Evolutionary conservation across 2,888 invertebrate genomes (phyloP).

Genomic region (Tryphoninae sp.): DNA sequence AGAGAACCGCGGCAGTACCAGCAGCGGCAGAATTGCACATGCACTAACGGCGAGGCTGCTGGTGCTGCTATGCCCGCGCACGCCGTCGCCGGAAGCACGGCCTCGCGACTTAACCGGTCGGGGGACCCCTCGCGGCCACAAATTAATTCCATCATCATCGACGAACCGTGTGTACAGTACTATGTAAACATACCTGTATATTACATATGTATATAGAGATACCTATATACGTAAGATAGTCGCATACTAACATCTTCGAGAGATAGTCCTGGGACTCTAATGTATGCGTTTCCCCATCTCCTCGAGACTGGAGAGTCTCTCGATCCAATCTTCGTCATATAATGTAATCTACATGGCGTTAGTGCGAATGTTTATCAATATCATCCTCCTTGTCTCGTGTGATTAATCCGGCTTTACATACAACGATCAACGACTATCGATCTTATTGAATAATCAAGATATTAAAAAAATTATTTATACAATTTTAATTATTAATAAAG

Average conservation of each 20-base stretch:
- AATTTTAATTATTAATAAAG: too few species aligned
- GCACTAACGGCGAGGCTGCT: slow-evolving; percentile 59
- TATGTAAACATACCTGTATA: slow-evolving; percentile 28
- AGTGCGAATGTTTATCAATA: slow-evolving; percentile 25
- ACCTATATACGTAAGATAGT: slow-evolving; percentile 1
- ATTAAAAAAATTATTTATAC: too few species aligned
- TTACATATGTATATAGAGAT: background rate
- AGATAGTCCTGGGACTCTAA: slow-evolving; percentile 17
- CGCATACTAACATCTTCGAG: slow-evolving; percentile 9
- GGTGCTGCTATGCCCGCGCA: slow-evolving; percentile 41
- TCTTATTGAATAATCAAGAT: background rate
- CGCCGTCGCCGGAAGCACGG: slow-evolving; percentile 60
- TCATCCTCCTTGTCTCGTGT: slow-evolving; percentile 3
- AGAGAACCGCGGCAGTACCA: slow-evolving; percentile 39
- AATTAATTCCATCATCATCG: slow-evolving; percentile 64
- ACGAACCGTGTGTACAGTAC: slow-evolving; percentile 56
- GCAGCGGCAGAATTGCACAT: slow-evolving; percentile 55
- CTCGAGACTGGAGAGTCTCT: slow-evolving; percentile 4
- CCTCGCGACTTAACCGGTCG: slow-evolving; percentile 64
- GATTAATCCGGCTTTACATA: slow-evolving; percentile 10
- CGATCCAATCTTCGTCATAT: slow-evolving; percentile 36
- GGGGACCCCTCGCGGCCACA: slow-evolving; percentile 49
- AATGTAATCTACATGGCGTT: slow-evolving; percentile 23
- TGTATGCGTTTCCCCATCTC: slow-evolving; percentile 14
- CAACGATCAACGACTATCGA: background rate